Base-by-base conservation (phyloP, 2,797 vertebrate genomes). In the Glyptemys insculpta region DNA sequence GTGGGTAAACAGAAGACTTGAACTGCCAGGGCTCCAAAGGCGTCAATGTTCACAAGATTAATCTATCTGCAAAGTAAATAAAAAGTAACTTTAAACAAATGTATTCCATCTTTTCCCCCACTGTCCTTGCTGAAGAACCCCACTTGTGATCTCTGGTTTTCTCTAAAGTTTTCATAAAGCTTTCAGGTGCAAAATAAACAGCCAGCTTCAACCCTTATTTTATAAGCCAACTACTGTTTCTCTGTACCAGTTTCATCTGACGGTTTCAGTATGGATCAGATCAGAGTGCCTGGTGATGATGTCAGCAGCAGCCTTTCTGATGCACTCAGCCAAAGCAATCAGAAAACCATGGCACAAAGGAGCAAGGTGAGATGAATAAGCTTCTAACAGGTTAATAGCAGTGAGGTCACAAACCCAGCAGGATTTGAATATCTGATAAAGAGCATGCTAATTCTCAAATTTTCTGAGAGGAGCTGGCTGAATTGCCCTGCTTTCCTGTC, bases 291-390 rank as follows among this genome's bases (percentile, higher is more conserved):
- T 1, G 21, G 23, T 87, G 62, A n/a, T 27, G 25, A 34, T 89
- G n/a, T 91, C 65, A 89, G 85, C 53, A 83, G 19, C 47, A 91
- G 59, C 83, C 90, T 95, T 78, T 54, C 41, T 88, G 86, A 47
- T 86, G 29, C 25, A 86, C n/a, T 91, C 37, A 86, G 37, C 34
- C 84, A 59, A 87, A 93, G 3, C 52, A 27, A 49, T 85, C 81
- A 79, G 62, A 79, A 83, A 88, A 87, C 16, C 18, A 18, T 27
- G 11, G 44, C 56, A 91, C 72, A 31, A 86, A 93, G 49, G 12
- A 86, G 79, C 59, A 92, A 8, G 79, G 52, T 15, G 52, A 95
- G 23, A 18, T 86, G 57, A 85, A 65, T 81, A 88, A 83, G 47
- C 53, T 91, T 88, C 76, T 81, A 86, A 50, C 7, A 27, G 78